A percentile compares a stretch with the other conserved stretches of the same genome.
phyloP scores from a whole-genome alignment of 2,888 invertebrate genomes.

The Mimumesa dahlbomi region DNA sequence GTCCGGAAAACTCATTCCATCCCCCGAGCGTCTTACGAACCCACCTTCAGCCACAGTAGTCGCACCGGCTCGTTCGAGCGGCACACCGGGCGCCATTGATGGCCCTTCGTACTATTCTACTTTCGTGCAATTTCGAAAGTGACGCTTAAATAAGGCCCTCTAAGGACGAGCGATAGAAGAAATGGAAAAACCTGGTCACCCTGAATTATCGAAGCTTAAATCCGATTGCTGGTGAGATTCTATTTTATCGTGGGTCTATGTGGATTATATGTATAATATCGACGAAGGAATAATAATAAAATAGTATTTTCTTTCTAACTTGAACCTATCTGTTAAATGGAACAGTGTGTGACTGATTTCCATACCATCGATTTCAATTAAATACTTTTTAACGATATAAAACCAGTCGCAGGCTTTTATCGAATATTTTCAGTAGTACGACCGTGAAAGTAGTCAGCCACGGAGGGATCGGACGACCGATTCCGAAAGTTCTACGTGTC shows the following conservation, averaged over 20 bases:
- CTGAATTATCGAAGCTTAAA: too few relatives aligned
- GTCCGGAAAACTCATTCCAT: constrained; percentile 76
- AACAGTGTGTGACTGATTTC: too few relatives aligned
- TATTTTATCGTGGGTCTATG: background rate
- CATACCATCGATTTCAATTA: too few relatives aligned
- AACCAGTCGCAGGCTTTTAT: too few relatives aligned
- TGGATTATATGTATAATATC: too few relatives aligned
- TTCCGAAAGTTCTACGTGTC: constrained; percentile 34
- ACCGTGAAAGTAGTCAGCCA: constrained; percentile 41
- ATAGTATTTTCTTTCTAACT: too few relatives aligned
- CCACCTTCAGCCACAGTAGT: constrained; percentile 46
- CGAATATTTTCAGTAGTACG: too few relatives aligned
- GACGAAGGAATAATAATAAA: too few relatives aligned
- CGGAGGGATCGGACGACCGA: constrained; percentile 41
- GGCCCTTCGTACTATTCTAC: constrained; percentile 20
- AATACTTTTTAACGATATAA: too few relatives aligned
- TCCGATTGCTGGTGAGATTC: background rate
- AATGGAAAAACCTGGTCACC: background rate
- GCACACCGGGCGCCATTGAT: constrained; percentile 42
- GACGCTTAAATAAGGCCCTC: constrained; percentile 41
- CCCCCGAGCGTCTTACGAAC: constrained; percentile 58
- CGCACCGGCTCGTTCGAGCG: constrained; percentile 42
- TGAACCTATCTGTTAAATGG: too few relatives aligned
- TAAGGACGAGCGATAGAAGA: constrained; percentile 27
- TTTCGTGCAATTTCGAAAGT: constrained; percentile 50